A percentile compares a stretch with the other conserved stretches of the same genome.
Conservation (phyloP, 1,140 invertebrate species). For the Neomicropteryx cornuta region DNA sequence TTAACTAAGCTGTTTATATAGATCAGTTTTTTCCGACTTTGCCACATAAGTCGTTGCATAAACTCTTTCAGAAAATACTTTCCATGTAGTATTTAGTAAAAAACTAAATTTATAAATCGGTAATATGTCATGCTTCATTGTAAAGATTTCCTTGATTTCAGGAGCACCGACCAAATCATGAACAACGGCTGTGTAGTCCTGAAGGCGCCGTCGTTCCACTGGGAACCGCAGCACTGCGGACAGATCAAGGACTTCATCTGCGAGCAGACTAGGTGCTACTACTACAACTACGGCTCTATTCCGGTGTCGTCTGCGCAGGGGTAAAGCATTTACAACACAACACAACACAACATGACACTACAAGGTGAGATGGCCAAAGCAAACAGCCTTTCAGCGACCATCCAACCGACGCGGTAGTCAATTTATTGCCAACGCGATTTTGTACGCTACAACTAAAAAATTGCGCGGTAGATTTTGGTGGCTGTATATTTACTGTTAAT, state of each 20-base stretch:
- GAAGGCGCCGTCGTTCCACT: slow-evolving; percentile 60
- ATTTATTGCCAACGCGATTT: no score
- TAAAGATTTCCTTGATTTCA: no score
- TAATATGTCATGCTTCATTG: no score
- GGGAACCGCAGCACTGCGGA: slow-evolving; percentile 73
- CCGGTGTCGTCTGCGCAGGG: slow-evolving; percentile 78
- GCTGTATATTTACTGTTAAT: no score
- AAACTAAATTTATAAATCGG: no score
- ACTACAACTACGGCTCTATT: slow-evolving; percentile 83
- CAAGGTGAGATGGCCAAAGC: slow-evolving; percentile 42
- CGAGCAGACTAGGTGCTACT: slow-evolving; percentile 80
- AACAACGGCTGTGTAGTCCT: slow-evolving; percentile 64
- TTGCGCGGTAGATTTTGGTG: no score
- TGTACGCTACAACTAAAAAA: no score
- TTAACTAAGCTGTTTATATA: background rate
- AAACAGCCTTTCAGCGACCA: no score
- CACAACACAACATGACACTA: no score
- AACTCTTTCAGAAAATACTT: no score
- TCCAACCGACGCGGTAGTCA: no score
- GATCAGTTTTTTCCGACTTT: background rate
- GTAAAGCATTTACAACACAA: slow-evolving; percentile 61
- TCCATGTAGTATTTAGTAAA: no score
- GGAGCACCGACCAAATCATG: slow-evolving; percentile 42
- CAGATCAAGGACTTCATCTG: slow-evolving; percentile 78
- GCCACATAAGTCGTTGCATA: background rate